Conservation (phyloP, 92 coral and sea anemone species). For the Epizoanthus stellaris region DNA sequence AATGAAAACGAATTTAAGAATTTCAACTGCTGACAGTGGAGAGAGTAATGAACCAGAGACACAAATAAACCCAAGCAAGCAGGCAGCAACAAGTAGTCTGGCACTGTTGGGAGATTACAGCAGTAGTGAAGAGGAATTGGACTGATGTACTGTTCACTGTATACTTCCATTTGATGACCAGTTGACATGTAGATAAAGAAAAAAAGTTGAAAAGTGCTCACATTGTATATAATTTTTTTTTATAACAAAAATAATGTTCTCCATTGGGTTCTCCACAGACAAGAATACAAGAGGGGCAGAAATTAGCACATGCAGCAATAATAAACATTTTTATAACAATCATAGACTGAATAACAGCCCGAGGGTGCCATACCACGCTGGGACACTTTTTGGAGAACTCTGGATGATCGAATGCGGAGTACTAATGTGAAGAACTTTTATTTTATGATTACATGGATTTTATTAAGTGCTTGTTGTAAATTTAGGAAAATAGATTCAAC, state of each 20-base stretch:
- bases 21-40: not conserved
- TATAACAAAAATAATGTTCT: not conserved
- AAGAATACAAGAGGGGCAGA: no score
- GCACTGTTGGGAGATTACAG: conserved; percentile 85
- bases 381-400: no score
- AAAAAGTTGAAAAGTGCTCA: not conserved
- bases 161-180: not conserved
- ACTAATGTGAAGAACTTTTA: no score
- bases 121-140: conserved; percentile 70
- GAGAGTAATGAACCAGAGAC: not conserved
- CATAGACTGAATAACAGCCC: no score
- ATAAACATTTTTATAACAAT: no score
- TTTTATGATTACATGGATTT: no score
- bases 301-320: no score
- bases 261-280: no score
- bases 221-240: not conserved
- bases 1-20: not conserved
- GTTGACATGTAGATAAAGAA: not conserved
- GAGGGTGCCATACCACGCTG: no score
- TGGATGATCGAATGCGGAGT: no score
- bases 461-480: no score
- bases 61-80: not conserved
- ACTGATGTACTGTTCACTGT: not conserved
- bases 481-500: no score
- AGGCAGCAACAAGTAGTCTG: conserved; percentile 13